phyloP scores from a whole-genome alignment of 1,140 invertebrate species.

The Muscidifurax raptorellus region DNA sequence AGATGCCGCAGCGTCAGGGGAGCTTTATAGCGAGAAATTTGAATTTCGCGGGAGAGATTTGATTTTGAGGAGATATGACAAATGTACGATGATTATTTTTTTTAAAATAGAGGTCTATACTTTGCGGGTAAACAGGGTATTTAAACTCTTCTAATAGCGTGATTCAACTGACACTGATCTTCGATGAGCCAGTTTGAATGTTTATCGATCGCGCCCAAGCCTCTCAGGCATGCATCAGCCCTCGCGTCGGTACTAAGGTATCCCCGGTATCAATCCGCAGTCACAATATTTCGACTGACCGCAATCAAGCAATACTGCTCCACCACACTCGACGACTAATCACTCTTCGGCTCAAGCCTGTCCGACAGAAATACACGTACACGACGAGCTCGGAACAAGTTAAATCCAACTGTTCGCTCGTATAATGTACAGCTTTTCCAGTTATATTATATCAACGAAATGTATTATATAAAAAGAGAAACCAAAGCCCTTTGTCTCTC shows the following conservation, averaged over 20 bases:
- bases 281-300: background rate
- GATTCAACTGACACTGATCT: background rate
- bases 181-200: background rate
- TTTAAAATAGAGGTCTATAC: too few species aligned
- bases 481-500: slow-evolving; percentile 1
- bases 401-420: too few species aligned
- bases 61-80: too few species aligned
- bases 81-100: too few species aligned
- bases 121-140: too few species aligned
- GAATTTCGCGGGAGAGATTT: background rate
- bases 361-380: too few species aligned
- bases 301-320: background rate
- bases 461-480: background rate
- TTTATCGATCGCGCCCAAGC: background rate
- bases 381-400: too few species aligned
- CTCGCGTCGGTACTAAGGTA: background rate
- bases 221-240: background rate
- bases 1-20: background rate
- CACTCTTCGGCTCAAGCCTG: background rate
- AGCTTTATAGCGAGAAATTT: too few species aligned
- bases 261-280: background rate
- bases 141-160: background rate
- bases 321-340: background rate
- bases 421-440: too few species aligned
- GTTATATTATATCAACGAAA: too few species aligned